These are phyloP conservation scores for Erythrocercus mccallii DNA, from an alignment of 2,113 vertebrate genomes.

Conservation along the genomic window DNA sequence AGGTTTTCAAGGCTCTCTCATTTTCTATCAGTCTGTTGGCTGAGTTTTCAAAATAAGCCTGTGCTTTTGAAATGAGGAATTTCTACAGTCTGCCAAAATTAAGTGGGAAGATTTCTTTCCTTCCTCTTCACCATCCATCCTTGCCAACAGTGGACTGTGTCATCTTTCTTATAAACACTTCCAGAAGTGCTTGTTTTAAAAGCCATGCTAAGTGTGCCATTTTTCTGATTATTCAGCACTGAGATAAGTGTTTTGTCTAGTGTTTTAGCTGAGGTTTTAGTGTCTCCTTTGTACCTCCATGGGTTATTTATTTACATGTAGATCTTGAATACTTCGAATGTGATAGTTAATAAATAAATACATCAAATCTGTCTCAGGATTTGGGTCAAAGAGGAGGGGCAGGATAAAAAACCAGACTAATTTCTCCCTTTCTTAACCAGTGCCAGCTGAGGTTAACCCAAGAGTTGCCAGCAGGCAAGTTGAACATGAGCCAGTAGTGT, in stretches of 20 bases:
- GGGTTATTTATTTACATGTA: neutral
- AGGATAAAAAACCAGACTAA: neutral
- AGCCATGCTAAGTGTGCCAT: rapidly evolving
- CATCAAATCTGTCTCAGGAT: neutral
- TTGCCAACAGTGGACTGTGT: neutral
- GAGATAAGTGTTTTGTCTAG: neutral
- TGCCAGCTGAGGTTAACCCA: neutral
- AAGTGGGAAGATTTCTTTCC: neutral
- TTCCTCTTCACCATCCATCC: neutral
- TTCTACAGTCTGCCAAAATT: neutral
- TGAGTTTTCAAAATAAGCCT: neutral
- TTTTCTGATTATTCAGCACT: neutral
- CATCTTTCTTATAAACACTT: neutral
- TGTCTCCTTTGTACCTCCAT: neutral
- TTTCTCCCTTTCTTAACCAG: neutral
- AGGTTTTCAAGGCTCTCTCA: neutral
- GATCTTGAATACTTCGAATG: neutral
- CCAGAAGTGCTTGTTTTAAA: neutral
- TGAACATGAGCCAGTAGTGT: neutral
- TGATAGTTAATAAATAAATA: neutral
- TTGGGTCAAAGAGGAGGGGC: neutral
- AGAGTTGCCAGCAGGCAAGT: neutral
- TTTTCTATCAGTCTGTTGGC: neutral
- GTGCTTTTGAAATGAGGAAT: neutral
- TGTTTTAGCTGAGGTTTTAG: neutral